phyloP scores from a whole-genome alignment of 2,888 invertebrate species.

The Bellardia bayeri region DNA sequence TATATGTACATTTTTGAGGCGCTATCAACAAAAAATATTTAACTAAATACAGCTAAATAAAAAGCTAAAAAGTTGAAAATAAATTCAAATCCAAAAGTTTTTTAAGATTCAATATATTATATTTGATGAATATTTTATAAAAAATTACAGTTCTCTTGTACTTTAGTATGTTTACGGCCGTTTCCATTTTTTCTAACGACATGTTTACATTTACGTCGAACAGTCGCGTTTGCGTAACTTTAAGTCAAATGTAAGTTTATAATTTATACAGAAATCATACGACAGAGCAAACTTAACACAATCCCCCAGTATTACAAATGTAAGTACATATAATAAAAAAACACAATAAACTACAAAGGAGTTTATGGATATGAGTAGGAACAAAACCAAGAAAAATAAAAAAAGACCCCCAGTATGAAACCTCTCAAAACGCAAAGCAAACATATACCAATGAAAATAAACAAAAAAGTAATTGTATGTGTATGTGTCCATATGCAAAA shows the following conservation, averaged over 20 bases:
- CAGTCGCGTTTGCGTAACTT: neutral
- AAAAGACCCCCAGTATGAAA: slow-evolving; percentile 18
- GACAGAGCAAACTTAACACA: slow-evolving; percentile 12
- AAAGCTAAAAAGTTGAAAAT: too few species aligned
- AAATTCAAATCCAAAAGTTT: too few species aligned
- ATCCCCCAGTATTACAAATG: neutral
- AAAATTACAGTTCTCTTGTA: too few species aligned
- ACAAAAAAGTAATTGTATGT: slow-evolving; percentile 10
- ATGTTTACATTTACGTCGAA: neutral
- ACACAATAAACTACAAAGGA: slow-evolving; percentile 15
- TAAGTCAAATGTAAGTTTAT: neutral
- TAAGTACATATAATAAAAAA: neutral
- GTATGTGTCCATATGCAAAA: slow-evolving; percentile 25
- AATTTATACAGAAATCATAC: slow-evolving; percentile 4
- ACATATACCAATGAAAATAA: slow-evolving; percentile 1
- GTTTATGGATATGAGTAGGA: slow-evolving; percentile 6
- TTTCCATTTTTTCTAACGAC: neutral
- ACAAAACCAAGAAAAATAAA: neutral
- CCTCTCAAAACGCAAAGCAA: slow-evolving; percentile 15
- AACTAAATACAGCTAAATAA: too few species aligned
- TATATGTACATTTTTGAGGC: neutral
- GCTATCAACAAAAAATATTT: too few species aligned
- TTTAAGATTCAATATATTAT: too few species aligned
- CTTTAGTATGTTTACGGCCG: neutral
- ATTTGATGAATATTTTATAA: too few species aligned